Base-by-base conservation (phyloP, 2,797 vertebrate genomes). In the Pitangus sulphuratus region DNA sequence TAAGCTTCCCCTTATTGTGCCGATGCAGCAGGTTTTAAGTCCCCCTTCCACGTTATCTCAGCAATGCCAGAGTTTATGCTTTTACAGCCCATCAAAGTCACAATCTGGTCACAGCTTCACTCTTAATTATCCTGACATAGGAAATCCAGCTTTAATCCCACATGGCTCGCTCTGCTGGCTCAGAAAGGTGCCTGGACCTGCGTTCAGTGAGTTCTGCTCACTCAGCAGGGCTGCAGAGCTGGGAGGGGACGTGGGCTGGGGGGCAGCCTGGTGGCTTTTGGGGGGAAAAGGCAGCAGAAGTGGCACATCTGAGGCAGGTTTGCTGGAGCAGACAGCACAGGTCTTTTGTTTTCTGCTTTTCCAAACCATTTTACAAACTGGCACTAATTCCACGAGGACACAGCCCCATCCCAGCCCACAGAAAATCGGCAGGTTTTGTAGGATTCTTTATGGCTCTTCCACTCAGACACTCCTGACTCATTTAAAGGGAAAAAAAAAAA, bases 1-100 rank as follows among this genome's bases (percentile, higher is more conserved):
- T 91, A 50, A 95, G 93, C 94, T 96, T 42, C 95, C 94, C 47
- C 4, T 90, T 70, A 91, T 62, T 95, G 80, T 90, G 92, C 90
- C 56, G 1, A 20, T 24, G 51, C 26, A 40, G 95, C 84, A 84
- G 68, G 26, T 93, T 96, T 85, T 69, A 85, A 93, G 75, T 35
- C 64, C 89, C 78, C 45, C 11, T 70, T 53, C 86, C 62, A 3
- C 50, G 53, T 39, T 72, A 77, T 79, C 84, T 71, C 90, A 79
- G 93, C 88, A n/a, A 72, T 21, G 87, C 33, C 81, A 61, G 50
- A 87, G 69, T 47, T 74, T 10, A 76, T 48, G 95, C 86, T 95
- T 95, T 95, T 56, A 35, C 64, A 84, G 56, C 64, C 84, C 81
- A 64, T 61, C 92, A 57, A 70, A 87, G 83, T 75, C 89, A 69